These are phyloP conservation scores for Pelvicachromis taeniatus DNA, from an alignment of 2,113 vertebrate genomes.

Conservation along the genomic window DNA sequence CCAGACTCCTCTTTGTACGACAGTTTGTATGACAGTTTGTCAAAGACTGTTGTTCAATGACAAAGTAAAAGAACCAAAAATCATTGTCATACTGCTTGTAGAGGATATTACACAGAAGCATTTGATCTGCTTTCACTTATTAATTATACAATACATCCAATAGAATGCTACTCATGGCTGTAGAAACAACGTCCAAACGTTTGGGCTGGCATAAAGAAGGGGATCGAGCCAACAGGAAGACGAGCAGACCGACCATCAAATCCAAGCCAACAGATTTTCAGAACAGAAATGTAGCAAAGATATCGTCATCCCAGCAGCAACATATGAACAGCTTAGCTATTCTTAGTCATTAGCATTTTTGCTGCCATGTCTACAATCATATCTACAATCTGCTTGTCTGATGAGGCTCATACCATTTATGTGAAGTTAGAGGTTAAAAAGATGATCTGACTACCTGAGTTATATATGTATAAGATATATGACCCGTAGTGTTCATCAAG, in stretches of 20 bases:
- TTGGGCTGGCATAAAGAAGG: not conserved
- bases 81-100: not conserved
- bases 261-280: not conserved
- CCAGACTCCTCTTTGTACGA: not conserved
- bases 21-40: not conserved
- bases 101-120: fast-evolving
- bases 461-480: no score
- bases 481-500: no score
- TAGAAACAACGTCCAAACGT: not conserved
- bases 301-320: not conserved
- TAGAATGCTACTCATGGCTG: not conserved
- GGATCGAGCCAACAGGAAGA: not conserved
- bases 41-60: not conserved
- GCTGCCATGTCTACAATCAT: not conserved
- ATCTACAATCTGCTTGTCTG: not conserved
- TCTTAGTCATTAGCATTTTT: not conserved
- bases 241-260: not conserved
- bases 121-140: not conserved
- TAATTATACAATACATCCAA: not conserved
- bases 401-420: not conserved
- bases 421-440: not conserved
- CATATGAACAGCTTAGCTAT: not conserved
- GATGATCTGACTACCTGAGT: not conserved
- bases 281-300: not conserved
- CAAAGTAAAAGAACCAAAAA: not conserved